phyloP scores from a whole-genome alignment of 1,140 invertebrate genomes.

The Pentalonia nigronervosa region DNA sequence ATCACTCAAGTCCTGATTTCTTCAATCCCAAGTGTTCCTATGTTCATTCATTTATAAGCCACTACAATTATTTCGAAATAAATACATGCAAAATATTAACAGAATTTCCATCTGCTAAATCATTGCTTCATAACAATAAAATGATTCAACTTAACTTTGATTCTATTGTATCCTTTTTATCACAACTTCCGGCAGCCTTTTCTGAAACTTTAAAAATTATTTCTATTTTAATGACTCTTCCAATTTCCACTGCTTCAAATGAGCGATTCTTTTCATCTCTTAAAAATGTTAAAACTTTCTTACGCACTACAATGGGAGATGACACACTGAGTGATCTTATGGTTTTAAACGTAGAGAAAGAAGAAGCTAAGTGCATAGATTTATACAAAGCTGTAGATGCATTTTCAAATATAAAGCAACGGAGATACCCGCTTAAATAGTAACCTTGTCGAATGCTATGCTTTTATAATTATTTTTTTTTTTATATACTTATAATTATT shows the following conservation, averaged over 20 bases:
- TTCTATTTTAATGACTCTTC: no score
- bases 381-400: no score
- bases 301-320: no score
- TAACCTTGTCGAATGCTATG: neutral
- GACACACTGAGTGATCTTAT: no score
- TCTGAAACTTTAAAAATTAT: no score
- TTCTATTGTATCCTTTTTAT: neutral
- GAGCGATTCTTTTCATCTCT: no score
- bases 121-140: neutral
- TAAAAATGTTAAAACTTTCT: no score
- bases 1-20: neutral
- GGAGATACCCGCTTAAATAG: neutral
- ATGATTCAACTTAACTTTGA: neutral
- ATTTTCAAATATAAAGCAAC: no score
- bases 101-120: neutral
- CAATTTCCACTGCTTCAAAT: no score
- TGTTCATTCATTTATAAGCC: neutral
- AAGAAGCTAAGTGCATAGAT: no score
- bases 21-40: neutral
- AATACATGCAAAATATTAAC: neutral
- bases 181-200: neutral
- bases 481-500: no score
- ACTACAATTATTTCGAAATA: constrained; percentile 8
- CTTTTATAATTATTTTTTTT: constrained; percentile 8
- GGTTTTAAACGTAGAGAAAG: no score